Base-by-base conservation (phyloP, 1,140 invertebrate genomes). In the Phortica variegata region DNA sequence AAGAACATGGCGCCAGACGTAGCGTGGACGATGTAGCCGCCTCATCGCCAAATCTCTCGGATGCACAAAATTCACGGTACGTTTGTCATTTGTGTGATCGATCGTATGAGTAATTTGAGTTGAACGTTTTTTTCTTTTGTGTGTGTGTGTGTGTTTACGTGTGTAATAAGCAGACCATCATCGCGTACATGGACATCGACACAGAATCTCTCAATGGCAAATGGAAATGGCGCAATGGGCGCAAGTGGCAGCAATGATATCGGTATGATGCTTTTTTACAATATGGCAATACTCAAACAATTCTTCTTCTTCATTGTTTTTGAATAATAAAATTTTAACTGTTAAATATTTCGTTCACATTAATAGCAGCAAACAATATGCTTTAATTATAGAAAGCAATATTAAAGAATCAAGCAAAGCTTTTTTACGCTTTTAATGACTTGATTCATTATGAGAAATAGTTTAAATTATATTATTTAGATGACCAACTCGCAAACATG, bases 1-100 rank as follows among this genome's bases (percentile, higher is more conserved):
- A 93, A 76, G 90, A 94, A 65, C 90, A 93, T 78, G 87, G 87
- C 12, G 84, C 83, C 32, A 83, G 84, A 68, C 82, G 83, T 65
- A 81, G 85, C 41, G 79, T 80, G 52, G 85, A 89, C 61, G 87
- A 88, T 52, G 81, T 85, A 34, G 87, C 88, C 33, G 82, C 84
- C 21, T 90, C 89, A 26, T 85, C 88, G 10, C 88, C 89, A 8
- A 87, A 81, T 76, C 79, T 91, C 36, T 83, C 84, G 31, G 84
- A 81, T 79, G 81, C 84, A 58, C 79, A 81, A 38, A 75, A 77
- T 52, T 79, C 82, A 57, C 80, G 82, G 84, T 85, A 68, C 78
- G 71, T 56, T 10, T 10, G 6, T 43, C 15, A 29, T 18, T 36
- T 7, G 20, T 21, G 15, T n/a, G n/a, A n/a, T n/a, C n/a, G n/a